These are phyloP conservation scores for Lethrus apterus DNA, from an alignment of 1,140 invertebrate species.

Conservation along the genomic window DNA sequence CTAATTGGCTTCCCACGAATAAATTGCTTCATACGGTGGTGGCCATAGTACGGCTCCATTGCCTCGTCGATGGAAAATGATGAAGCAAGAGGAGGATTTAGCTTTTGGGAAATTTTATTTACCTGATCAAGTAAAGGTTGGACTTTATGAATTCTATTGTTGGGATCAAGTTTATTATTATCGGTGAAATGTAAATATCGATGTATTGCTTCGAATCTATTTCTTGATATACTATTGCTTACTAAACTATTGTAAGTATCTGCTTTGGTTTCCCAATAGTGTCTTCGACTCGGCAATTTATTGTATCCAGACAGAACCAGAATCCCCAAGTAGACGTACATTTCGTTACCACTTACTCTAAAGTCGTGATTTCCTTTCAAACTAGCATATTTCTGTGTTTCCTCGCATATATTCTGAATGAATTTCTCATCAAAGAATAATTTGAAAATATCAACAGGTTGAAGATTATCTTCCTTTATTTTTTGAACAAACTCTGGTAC, in stretches of 20 bases:
- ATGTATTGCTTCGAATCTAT: slow-evolving; percentile 17
- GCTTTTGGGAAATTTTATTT: too few species aligned
- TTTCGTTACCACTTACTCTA: background rate
- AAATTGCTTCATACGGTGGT: too few species aligned
- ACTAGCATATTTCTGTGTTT: slow-evolving; percentile 1
- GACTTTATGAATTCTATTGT: too few species aligned
- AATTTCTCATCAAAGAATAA: too few species aligned
- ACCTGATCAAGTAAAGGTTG: too few species aligned
- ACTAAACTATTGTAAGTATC: slow-evolving; percentile 13
- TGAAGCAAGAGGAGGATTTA: too few species aligned
- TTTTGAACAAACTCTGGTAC: too few species aligned
- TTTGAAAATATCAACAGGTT: too few species aligned
- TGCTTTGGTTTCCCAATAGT: slow-evolving; percentile 18
- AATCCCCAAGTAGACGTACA: slow-evolving; percentile 11
- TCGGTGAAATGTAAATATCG: slow-evolving; percentile 15
- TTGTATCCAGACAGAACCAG: slow-evolving; percentile 9
- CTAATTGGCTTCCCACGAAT: too few species aligned
- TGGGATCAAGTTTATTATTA: slow-evolving; percentile 9
- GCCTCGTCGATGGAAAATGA: too few species aligned
- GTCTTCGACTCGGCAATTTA: slow-evolving; percentile 13
- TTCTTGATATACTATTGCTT: slow-evolving; percentile 10
- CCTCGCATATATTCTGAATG: background rate
- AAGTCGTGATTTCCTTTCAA: slow-evolving; percentile 10
- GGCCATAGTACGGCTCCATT: too few species aligned
- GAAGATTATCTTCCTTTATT: too few species aligned